Conservation (phyloP, 2,797 vertebrate genomes). For the Mus spretus region DNA sequence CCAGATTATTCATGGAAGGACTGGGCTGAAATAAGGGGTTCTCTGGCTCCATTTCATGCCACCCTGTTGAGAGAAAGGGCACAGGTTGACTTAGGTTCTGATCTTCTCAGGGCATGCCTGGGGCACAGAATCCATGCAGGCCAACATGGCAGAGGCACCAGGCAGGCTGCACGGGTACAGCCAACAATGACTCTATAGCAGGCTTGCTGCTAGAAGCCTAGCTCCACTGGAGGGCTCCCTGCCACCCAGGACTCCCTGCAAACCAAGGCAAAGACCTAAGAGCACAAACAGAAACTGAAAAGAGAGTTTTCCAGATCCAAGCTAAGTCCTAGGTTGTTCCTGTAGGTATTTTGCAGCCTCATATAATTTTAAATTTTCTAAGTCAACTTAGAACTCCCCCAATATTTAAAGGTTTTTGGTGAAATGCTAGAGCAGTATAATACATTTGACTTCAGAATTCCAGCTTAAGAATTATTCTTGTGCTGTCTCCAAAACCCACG, state of each 20-base stretch:
- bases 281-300: background rate
- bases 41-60: slow-evolving; percentile 91
- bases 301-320: background rate
- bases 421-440: background rate
- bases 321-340: background rate
- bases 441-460: background rate
- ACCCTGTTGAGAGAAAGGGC: slow-evolving; percentile 88
- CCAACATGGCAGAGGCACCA: background rate
- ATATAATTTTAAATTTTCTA: background rate
- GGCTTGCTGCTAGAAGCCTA: rapidly evolving
- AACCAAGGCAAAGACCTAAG: background rate
- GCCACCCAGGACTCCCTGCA: rapidly evolving
- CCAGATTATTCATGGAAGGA: slow-evolving; percentile 93
- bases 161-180: background rate
- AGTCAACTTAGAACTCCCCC: background rate
- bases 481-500: background rate
- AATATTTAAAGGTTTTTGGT: background rate
- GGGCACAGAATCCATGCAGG: background rate
- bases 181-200: background rate
- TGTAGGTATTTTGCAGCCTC: background rate
- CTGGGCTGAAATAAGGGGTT: slow-evolving; percentile 94
- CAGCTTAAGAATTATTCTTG: background rate
- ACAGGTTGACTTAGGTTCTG: background rate
- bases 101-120: background rate
- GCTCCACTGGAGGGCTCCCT: background rate